Evolutionary conservation across 2,113 vertebrate genomes (phyloP).

Genomic region (sheep (Ovis aries)): ARS-UI_Ramb_v3.0 NC_056069.1:43251501-43252000

Average conservation of each 20-base stretch:
- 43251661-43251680: not conserved
- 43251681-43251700: not conserved
- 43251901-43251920: slow-evolving; percentile 5
- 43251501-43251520: not conserved
- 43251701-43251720: slow-evolving; percentile 1
- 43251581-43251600: not conserved
- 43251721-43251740: slow-evolving; percentile 20
- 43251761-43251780: slow-evolving; percentile 52
- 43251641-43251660: slow-evolving; percentile 5
- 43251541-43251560: not conserved
- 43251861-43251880: slow-evolving; percentile 40
- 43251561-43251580: not conserved
- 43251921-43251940: slow-evolving; percentile 50
- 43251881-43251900: slow-evolving; percentile 53
- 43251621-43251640: not conserved
- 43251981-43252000: slow-evolving; percentile 44
- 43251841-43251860: slow-evolving; percentile 50
- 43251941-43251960: slow-evolving; percentile 26
- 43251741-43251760: slow-evolving; percentile 21
- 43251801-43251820: slow-evolving; percentile 12
- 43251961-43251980: slow-evolving; percentile 53
- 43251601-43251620: not conserved
- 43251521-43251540: not conserved
- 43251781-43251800: slow-evolving; percentile 44
- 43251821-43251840: slow-evolving; percentile 11